These are phyloP conservation scores for Acholoe squamosa DNA, from an alignment of 2,888 invertebrate species.

Conservation along the genomic window DNA sequence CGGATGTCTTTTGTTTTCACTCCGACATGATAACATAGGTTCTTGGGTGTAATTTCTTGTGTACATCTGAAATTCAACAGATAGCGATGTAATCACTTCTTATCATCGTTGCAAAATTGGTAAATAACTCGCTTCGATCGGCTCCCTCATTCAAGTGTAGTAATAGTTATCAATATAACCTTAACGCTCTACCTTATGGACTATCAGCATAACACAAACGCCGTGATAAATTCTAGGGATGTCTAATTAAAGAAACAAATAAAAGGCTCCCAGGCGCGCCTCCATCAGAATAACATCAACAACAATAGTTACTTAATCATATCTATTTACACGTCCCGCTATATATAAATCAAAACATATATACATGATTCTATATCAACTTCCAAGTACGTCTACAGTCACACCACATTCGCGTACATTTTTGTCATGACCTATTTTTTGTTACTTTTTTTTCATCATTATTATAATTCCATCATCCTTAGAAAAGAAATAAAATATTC, in stretches of 20 bases:
- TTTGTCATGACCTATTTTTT: constrained; percentile 39
- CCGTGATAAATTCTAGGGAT: constrained; percentile 11
- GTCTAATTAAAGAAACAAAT: constrained; percentile 43
- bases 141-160: constrained; percentile 51
- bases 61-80: constrained; percentile 56
- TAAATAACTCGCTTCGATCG: constrained; percentile 36
- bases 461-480: background rate
- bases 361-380: constrained; percentile 57
- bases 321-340: constrained; percentile 50
- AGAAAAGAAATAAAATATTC: background rate
- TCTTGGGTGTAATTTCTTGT: constrained; percentile 26
- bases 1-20: background rate
- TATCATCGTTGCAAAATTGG: constrained; percentile 11
- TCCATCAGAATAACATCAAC: constrained; percentile 30
- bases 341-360: constrained; percentile 62
- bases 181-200: constrained; percentile 44
- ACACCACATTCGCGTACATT: constrained; percentile 59
- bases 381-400: constrained; percentile 56
- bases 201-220: constrained; percentile 56
- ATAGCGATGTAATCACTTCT: constrained; percentile 45
- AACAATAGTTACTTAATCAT: constrained; percentile 48
- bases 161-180: constrained; percentile 17
- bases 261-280: constrained; percentile 2
- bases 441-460: background rate
- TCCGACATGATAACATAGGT: background rate